Evolutionary conservation across 35 echinoderm and acorn worm genomes (phyloP), one percentile per base, ranked within the genome.

Genomic region (Chiridota heheva): DNA sequence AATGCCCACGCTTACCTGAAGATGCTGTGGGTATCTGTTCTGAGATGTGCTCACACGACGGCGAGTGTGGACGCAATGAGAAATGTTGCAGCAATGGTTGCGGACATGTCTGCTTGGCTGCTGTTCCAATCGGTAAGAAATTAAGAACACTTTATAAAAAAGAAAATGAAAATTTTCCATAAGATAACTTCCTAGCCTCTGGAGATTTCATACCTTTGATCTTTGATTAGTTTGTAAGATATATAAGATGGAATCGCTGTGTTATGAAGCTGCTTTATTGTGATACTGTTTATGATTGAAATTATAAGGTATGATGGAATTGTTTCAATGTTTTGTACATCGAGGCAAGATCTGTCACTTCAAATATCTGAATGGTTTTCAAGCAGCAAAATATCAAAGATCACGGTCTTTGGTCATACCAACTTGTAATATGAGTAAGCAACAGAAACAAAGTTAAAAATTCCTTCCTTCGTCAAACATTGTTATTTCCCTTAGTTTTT

Each of bases 51-150:
- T 36, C 56, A 27, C 44, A 55, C 32, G 77, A 72, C 48, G 67
- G 44, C n/a, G 62, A 58, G 2, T 90, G 87, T 51, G 66, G 48
- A 18, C 58, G 32, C 40, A 27, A 85, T 70, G 39, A 81, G 51
- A 95, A 95, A 73, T 95, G 91, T 49, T 95, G 91, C 80, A 85
- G 86, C 24, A 95, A 95, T 70, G 91, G 91, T 15, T 93, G 90
- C 47, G 90, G 90, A 44, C 90, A 88, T 75, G 82, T 70, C 53
- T 88, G 86, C 61, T 33, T 55, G 37, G 28, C 65, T 37, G 66
- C 63, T 40, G 36, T 36, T 32, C 31, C 30, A 3, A 59, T 55
- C 1, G 17, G 70, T 74, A 32, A 58, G 64, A 44, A 65, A 31
- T 34, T 31, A 12, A 55, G 12, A 55, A 55, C 12, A 13, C 48